A percentile compares a stretch with the other conserved stretches of the same genome.
phyloP scores from a whole-genome alignment of 2,888 invertebrate genomes.

The Byasa hedistus region DNA sequence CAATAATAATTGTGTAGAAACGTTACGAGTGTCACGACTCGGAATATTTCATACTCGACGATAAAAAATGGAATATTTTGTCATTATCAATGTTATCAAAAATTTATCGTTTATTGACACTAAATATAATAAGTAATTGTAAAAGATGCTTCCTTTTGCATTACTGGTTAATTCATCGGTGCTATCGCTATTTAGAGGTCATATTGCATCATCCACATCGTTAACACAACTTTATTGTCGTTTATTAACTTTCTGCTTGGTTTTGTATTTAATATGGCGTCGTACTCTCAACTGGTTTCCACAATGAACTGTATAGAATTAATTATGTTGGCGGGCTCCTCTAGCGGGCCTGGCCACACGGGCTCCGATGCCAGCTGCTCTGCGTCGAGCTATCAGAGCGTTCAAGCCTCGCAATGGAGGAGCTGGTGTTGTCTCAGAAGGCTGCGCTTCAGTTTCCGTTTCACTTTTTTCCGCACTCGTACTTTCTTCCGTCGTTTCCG shows the following conservation, averaged over 20 bases:
- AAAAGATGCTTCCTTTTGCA: background rate
- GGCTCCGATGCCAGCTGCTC: slow-evolving; percentile 70
- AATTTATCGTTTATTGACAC: slow-evolving; percentile 2
- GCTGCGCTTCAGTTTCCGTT: slow-evolving; percentile 57
- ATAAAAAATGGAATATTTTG: background rate
- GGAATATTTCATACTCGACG: background rate
- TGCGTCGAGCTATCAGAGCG: slow-evolving; percentile 85
- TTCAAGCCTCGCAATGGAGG: slow-evolving; percentile 82
- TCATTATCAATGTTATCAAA: background rate
- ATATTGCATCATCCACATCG: background rate
- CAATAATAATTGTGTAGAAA: slow-evolving; percentile 11
- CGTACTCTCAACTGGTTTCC: slow-evolving; percentile 18
- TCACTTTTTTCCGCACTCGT: slow-evolving; percentile 67
- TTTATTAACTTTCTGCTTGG: background rate
- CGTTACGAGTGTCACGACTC: slow-evolving; percentile 15
- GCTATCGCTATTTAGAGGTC: background rate
- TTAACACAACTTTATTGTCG: slow-evolving; percentile 1
- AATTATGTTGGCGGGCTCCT: slow-evolving; percentile 49
- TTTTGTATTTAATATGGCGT: slow-evolving; percentile 1
- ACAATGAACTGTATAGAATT: slow-evolving; percentile 33
- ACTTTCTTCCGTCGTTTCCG: slow-evolving; percentile 65
- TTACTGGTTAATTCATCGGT: background rate
- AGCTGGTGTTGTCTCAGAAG: slow-evolving; percentile 73
- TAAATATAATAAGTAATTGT: background rate
- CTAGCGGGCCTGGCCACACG: slow-evolving; percentile 60